phyloP scores from a whole-genome alignment of 2,888 invertebrate genomes.

The Thymelicus sylvestris region DNA sequence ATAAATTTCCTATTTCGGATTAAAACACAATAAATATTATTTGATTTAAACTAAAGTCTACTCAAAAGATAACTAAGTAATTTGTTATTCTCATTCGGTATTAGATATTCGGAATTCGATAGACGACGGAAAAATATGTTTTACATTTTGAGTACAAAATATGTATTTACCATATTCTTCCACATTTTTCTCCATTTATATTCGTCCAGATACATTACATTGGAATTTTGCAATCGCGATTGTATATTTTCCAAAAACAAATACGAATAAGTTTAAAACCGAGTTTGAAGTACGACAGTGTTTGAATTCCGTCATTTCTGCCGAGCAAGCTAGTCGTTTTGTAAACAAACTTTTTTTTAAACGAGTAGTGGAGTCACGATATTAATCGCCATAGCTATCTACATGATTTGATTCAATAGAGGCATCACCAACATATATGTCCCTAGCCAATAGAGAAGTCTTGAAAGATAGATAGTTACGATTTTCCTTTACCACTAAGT shows the following conservation, averaged over 20 bases:
- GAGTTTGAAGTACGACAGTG: neutral
- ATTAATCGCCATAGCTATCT: no score
- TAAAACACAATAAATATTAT: neutral
- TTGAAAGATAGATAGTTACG: no score
- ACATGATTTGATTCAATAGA: no score
- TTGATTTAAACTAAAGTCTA: neutral
- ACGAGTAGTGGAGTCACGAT: no score
- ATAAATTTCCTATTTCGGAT: no score
- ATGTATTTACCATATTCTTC: conserved; percentile 18
- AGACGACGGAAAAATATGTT: neutral
- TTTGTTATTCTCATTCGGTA: conserved; percentile 9
- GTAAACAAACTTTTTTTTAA: no score
- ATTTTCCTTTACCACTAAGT: no score
- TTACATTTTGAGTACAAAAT: conserved; percentile 14
- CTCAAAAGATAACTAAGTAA: conserved; percentile 1
- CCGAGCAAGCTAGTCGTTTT: no score
- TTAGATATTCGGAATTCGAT: conserved; percentile 1
- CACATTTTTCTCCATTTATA: conserved; percentile 15
- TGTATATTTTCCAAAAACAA: neutral
- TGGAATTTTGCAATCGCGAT: neutral
- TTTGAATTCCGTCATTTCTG: no score
- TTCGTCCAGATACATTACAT: conserved; percentile 10
- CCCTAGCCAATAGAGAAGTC: no score
- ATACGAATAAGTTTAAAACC: neutral
- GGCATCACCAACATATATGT: no score